A percentile compares a stretch with the other conserved stretches of the same genome.
Evolutionary conservation across 2,113 vertebrate genomes (phyloP).

Genomic region (Ictalurus punctatus): DNA sequence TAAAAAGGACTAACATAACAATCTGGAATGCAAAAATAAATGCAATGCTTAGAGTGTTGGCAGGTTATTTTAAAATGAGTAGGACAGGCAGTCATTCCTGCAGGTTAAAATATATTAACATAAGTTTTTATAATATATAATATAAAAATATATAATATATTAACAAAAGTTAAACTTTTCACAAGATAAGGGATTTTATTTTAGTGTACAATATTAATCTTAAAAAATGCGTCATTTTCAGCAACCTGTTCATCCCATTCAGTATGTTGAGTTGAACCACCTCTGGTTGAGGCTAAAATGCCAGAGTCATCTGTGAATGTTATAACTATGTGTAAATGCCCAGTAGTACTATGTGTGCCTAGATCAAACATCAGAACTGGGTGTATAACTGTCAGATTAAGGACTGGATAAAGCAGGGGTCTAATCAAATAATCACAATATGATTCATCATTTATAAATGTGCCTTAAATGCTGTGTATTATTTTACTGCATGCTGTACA

Average conservation of each 20-base stretch:
- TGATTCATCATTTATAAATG: background rate
- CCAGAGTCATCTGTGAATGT: background rate
- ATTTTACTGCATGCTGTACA: background rate
- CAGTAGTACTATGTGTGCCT: background rate
- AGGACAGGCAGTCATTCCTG: background rate
- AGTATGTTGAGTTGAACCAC: background rate
- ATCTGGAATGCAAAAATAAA: background rate
- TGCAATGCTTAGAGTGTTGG: background rate
- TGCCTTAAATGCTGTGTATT: background rate
- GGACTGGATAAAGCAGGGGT: background rate
- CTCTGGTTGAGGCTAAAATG: background rate
- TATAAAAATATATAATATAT: too few relatives aligned
- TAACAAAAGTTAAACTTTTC: background rate
- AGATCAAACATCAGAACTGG: background rate
- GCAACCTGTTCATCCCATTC: background rate
- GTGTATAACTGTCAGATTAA: background rate
- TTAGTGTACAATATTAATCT: background rate
- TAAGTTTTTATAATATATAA: too few relatives aligned
- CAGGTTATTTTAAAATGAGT: background rate
- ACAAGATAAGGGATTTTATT: background rate
- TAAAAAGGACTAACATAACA: slow-evolving; percentile 1
- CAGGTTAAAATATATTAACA: background rate
- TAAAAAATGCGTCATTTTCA: background rate
- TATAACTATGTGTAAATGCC: background rate
- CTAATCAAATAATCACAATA: background rate